Conservation (phyloP, 2,113 vertebrate species). For the Cichladusa arquata region DNA sequence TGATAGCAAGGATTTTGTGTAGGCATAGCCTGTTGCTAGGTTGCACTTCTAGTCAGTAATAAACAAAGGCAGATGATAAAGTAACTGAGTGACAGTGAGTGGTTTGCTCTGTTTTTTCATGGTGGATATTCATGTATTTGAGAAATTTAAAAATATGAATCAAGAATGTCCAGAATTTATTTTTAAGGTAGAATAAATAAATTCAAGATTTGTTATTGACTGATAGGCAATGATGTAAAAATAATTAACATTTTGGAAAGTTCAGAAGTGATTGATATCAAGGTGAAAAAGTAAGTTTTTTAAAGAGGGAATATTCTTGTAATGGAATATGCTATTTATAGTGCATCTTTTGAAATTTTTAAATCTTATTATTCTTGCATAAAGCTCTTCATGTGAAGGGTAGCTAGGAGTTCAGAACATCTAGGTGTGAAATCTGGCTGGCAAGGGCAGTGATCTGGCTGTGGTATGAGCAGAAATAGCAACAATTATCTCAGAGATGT, state of each 20-base stretch:
- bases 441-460: background rate
- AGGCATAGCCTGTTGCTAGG: constrained; percentile 38
- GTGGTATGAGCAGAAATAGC: background rate
- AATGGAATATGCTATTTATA: constrained; percentile 46
- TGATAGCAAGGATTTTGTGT: background rate
- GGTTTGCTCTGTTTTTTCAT: background rate
- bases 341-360: constrained; percentile 36
- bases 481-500: background rate
- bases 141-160: background rate
- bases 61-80: constrained; percentile 31
- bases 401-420: background rate
- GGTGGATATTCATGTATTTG: background rate
- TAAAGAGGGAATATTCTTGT: constrained; percentile 15
- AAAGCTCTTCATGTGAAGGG: constrained; percentile 15
- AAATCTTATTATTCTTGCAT: constrained; percentile 52
- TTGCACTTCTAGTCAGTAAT: constrained; percentile 19
- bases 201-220: background rate
- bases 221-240: background rate
- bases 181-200: background rate
- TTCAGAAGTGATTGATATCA: background rate
- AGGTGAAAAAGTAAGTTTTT: constrained; percentile 8
- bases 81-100: constrained; percentile 17
- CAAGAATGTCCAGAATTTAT: background rate
- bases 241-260: background rate
- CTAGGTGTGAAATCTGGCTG: background rate